A percentile compares a stretch with the other conserved stretches of the same genome.
Evolutionary conservation across 35 echinoderm and acorn worm species (phyloP).

Genomic region (Strongylocentrotus purpuratus): DNA sequence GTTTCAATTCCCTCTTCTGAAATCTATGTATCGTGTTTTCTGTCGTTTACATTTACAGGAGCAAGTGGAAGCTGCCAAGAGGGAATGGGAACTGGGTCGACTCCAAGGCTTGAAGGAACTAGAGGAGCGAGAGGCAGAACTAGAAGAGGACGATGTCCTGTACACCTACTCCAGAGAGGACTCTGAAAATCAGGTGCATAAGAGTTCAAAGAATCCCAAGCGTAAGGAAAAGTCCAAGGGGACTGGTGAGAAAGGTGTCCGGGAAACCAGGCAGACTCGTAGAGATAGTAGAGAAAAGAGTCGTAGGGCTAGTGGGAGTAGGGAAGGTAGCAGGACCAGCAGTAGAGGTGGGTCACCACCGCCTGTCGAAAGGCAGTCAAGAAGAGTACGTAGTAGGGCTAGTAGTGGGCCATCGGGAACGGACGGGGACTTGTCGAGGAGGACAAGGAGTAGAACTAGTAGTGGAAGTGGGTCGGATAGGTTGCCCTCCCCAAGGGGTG

Average conservation of each 20-base stretch:
- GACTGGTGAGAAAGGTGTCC: background rate
- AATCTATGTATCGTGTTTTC: too few species aligned
- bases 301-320: constrained; percentile 19
- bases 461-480: constrained; percentile 31
- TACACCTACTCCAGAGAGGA: constrained; percentile 90
- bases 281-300: background rate
- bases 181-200: constrained; percentile 98
- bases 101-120: constrained; percentile 85
- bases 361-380: background rate
- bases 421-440: background rate
- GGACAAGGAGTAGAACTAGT: constrained; percentile 25
- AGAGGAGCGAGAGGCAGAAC: constrained; percentile 85
- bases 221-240: constrained; percentile 36
- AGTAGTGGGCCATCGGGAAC: constrained; percentile 59
- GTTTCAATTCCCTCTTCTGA: too few species aligned
- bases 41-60: constrained; percentile 50
- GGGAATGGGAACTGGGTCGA: constrained; percentile 92
- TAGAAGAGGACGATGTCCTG: constrained; percentile 95
- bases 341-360: constrained; percentile 40
- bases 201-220: constrained; percentile 51
- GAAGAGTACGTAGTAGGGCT: constrained; percentile 54
- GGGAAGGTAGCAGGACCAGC: constrained; percentile 53
- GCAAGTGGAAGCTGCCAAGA: constrained; percentile 90
- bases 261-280: background rate
- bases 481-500: constrained; percentile 54